Evolutionary conservation across 1,140 invertebrate genomes (phyloP).

Genomic region (Papilio aristodemus): DNA sequence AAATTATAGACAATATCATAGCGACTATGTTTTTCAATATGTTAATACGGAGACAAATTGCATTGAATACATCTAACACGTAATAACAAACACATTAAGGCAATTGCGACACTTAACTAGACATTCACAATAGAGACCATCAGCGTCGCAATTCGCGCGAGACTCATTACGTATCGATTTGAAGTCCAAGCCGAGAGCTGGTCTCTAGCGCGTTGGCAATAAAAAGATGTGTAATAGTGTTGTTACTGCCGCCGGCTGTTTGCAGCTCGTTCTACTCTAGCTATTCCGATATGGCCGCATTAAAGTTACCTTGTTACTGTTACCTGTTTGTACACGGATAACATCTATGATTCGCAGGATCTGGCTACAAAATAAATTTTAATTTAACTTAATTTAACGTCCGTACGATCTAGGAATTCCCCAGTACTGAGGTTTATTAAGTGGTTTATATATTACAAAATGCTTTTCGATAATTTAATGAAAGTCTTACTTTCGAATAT

Average conservation of each 20-base stretch:
- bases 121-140: background rate
- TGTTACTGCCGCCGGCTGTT: constrained; percentile 27
- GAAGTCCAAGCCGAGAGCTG: constrained; percentile 38
- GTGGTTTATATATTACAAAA: too few relatives aligned
- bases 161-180: constrained; percentile 37
- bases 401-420: too few relatives aligned
- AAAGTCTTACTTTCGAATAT: too few relatives aligned
- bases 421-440: too few relatives aligned
- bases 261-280: constrained; percentile 34
- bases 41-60: background rate
- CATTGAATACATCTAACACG: constrained; percentile 26
- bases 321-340: constrained; percentile 32
- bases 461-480: too few relatives aligned
- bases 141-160: background rate
- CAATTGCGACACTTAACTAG: constrained; percentile 16
- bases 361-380: background rate
- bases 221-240: constrained; percentile 40
- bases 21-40: background rate
- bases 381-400: too few relatives aligned
- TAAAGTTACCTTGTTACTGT: constrained; percentile 41
- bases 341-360: background rate
- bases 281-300: constrained; percentile 40
- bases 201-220: constrained; percentile 35
- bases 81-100: background rate
- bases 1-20: background rate